These are phyloP conservation scores for Limnothrissa miodon DNA, from an alignment of 2,113 vertebrate species.

Conservation along the genomic window DNA sequence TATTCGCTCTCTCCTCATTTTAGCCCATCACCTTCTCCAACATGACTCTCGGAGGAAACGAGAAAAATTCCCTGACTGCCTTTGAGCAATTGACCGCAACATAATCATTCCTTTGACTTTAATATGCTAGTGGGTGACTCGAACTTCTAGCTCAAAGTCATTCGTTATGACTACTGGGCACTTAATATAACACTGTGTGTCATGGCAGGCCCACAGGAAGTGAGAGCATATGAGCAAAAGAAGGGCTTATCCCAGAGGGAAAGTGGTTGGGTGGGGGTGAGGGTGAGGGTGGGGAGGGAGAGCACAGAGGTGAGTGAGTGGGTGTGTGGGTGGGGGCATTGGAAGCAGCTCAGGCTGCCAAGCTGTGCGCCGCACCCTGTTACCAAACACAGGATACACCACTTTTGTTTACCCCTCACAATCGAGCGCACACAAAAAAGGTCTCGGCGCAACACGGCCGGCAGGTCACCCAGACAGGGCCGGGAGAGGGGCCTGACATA, in stretches of 20 bases:
- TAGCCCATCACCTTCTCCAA: too few species aligned
- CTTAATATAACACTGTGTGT: too few species aligned
- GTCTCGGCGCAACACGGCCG: conserved; percentile 79
- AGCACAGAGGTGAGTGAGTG: too few species aligned
- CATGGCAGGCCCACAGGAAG: background rate
- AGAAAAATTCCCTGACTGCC: too few species aligned
- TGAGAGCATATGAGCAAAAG: background rate
- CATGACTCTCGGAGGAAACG: too few species aligned
- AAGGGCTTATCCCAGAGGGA: background rate
- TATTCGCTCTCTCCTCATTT: too few species aligned
- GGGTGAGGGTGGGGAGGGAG: conserved; percentile 58
- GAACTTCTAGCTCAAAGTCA: too few species aligned
- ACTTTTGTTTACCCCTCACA: conserved; percentile 98
- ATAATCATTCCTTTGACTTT: too few species aligned
- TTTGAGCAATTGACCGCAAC: too few species aligned
- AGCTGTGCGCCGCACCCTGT: conserved; percentile 94
- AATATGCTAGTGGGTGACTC: too few species aligned
- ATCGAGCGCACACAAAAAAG: conserved; percentile 95
- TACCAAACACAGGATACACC: conserved; percentile 99
- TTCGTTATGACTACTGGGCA: too few species aligned
- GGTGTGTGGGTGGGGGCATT: conserved; percentile 73
- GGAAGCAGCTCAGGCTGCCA: conserved; percentile 87
- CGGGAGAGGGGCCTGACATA: conserved; percentile 79
- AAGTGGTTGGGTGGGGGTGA: conserved; percentile 18
- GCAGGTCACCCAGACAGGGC: conserved; percentile 87